Evolutionary conservation across 92 coral and sea anemone genomes (phyloP).

Genomic region (Zoanthus sociatus): DNA sequence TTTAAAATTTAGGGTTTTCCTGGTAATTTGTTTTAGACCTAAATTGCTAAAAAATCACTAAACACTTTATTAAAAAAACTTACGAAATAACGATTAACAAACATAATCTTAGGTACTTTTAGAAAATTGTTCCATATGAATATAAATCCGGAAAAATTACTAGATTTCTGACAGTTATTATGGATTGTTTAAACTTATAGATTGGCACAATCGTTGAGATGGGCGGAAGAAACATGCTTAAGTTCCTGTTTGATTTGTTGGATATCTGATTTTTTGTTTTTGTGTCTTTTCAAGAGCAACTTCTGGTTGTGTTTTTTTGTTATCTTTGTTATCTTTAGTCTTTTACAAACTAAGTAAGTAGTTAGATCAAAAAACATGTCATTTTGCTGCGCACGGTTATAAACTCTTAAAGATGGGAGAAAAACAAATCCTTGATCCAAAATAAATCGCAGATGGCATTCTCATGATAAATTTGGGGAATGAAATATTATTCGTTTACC

Average conservation of each 20-base stretch:
- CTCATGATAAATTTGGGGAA: not conserved
- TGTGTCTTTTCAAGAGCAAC: conserved; percentile 1
- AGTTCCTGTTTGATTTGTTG: conserved; percentile 20
- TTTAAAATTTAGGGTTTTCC: too few relatives aligned
- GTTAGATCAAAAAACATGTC: not conserved
- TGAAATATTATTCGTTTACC: conserved; percentile 11
- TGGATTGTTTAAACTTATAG: conserved; percentile 10
- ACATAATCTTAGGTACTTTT: too few relatives aligned
- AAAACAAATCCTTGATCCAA: not conserved
- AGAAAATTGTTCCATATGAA: too few relatives aligned
- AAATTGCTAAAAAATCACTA: too few relatives aligned
- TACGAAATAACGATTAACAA: too few relatives aligned
- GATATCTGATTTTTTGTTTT: conserved; percentile 15
- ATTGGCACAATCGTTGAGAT: conserved; percentile 20
- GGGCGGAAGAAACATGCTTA: conserved; percentile 25
- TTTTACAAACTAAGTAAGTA: not conserved
- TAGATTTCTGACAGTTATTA: not conserved
- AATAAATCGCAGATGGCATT: not conserved
- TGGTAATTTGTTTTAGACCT: too few relatives aligned
- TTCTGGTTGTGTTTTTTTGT: not conserved
- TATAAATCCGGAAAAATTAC: too few relatives aligned
- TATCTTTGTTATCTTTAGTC: not conserved
- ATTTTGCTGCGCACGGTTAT: not conserved
- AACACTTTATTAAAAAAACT: too few relatives aligned
- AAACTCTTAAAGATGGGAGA: not conserved